A percentile compares a stretch with the other conserved stretches of the same genome.
These are phyloP conservation scores for Parochlus steinenii DNA, from an alignment of 2,888 invertebrate species.

Conservation along the genomic window DNA sequence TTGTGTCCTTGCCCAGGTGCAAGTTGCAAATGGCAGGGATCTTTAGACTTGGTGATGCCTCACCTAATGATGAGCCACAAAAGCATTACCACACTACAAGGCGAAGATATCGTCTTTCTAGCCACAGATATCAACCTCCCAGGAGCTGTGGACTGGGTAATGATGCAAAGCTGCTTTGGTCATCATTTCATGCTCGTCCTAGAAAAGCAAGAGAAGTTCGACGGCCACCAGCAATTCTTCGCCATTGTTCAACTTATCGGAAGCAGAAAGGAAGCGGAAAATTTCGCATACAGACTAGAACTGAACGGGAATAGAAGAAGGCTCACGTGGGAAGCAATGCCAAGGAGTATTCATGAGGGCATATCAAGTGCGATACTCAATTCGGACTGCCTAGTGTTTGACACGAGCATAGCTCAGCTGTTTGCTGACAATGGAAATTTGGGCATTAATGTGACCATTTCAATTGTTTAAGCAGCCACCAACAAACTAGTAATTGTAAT, in stretches of 20 bases:
- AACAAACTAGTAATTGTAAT: too few relatives aligned
- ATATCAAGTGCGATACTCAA: conserved; percentile 94
- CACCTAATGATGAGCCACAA: conserved; percentile 95
- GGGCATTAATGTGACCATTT: conserved; percentile 98
- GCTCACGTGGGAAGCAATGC: conserved; percentile 98
- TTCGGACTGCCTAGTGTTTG: conserved; percentile 97
- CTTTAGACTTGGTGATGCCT: conserved; percentile 95
- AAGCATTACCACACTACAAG: conserved; percentile 95
- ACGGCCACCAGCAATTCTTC: conserved; percentile 91
- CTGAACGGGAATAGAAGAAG: conserved; percentile 87
- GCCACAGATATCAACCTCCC: conserved; percentile 99
- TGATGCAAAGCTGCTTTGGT: conserved; percentile 99
- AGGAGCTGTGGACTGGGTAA: conserved; percentile 98
- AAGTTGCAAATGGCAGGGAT: conserved; percentile 98
- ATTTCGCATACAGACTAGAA: conserved; percentile 94
- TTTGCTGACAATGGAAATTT: conserved; percentile 99
- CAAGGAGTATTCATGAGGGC: conserved; percentile 96
- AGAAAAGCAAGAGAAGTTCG: conserved; percentile 95
- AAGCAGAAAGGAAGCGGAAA: conserved; percentile 95
- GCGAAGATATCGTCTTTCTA: conserved; percentile 97
- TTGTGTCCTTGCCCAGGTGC: conserved; percentile 98
- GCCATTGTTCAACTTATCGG: conserved; percentile 99
- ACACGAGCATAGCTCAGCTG: conserved; percentile 92
- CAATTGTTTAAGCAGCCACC: conserved; percentile 48
- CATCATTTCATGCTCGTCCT: conserved; percentile 99